Percentiles rank a stretch among this genome's conserved stretches.
phyloP scores from a whole-genome alignment of 1,140 invertebrate species.

The Drosophila orosa region DNA sequence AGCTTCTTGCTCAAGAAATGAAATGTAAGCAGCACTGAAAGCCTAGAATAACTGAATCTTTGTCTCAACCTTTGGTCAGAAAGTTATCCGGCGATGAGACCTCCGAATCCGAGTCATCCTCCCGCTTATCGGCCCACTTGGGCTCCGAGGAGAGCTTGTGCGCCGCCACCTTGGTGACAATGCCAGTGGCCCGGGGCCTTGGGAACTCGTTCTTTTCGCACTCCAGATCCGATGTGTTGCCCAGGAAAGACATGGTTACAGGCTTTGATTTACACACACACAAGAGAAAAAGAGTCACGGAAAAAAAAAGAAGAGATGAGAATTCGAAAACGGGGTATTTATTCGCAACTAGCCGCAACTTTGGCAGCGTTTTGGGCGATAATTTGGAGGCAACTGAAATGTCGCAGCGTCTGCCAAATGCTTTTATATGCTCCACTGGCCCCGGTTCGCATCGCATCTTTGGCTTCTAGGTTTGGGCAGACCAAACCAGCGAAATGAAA shows the following conservation, averaged over 20 bases:
- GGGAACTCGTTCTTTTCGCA: slow-evolving; percentile 82
- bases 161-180: slow-evolving; percentile 78
- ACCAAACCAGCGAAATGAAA: slow-evolving; percentile 54
- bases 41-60: neutral
- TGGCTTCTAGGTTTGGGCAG: slow-evolving; percentile 47
- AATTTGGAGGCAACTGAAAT: slow-evolving; percentile 79
- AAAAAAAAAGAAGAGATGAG: slow-evolving; percentile 6
- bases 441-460: slow-evolving; percentile 42
- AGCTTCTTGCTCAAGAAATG: neutral
- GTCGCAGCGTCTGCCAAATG: slow-evolving; percentile 45
- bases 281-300: neutral
- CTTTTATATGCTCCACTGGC: slow-evolving; percentile 70
- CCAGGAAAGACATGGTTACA: slow-evolving; percentile 75
- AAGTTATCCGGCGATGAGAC: slow-evolving; percentile 88
- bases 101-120: slow-evolving; percentile 88
- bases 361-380: slow-evolving; percentile 36
- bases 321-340: slow-evolving; percentile 4
- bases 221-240: slow-evolving; percentile 81
- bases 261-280: neutral
- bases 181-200: slow-evolving; percentile 67
- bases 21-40: neutral
- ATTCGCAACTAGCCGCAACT: slow-evolving; percentile 20
- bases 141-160: slow-evolving; percentile 79
- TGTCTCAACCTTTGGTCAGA: slow-evolving; percentile 86
- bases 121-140: slow-evolving; percentile 80